Conservation (phyloP, 2,113 vertebrate genomes). For the Dasypus novemcinctus region DNA sequence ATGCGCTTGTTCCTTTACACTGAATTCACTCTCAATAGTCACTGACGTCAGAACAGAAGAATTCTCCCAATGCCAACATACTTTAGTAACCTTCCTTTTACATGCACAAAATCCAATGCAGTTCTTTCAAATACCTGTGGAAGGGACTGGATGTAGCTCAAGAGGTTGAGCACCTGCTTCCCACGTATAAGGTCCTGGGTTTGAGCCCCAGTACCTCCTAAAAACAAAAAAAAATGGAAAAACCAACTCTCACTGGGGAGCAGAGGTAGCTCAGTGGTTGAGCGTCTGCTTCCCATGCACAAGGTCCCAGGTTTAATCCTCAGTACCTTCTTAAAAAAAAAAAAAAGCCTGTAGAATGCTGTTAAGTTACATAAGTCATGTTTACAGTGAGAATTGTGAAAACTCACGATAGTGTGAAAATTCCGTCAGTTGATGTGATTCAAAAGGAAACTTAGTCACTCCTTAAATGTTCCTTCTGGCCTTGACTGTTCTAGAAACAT, state of each 20-base stretch:
- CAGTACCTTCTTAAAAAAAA: too few relatives aligned
- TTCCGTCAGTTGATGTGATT: background rate
- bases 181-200: too few relatives aligned
- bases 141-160: too few relatives aligned
- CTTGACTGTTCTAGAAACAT: background rate
- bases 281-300: too few relatives aligned
- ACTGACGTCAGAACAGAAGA: background rate
- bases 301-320: too few relatives aligned
- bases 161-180: too few relatives aligned
- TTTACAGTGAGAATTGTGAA: background rate
- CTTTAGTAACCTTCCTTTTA: background rate
- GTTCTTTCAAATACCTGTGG: background rate
- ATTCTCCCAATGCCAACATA: background rate
- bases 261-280: too few relatives aligned
- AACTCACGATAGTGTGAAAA: background rate
- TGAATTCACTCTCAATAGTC: background rate
- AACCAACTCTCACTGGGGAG: too few relatives aligned
- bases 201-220: too few relatives aligned
- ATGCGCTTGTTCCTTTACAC: background rate
- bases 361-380: background rate
- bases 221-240: too few relatives aligned
- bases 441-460: background rate
- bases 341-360: background rate
- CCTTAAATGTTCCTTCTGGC: too few relatives aligned
- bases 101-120: background rate